Base-by-base conservation (phyloP, 2,888 invertebrate species). In the Epicampocera succincta region DNA sequence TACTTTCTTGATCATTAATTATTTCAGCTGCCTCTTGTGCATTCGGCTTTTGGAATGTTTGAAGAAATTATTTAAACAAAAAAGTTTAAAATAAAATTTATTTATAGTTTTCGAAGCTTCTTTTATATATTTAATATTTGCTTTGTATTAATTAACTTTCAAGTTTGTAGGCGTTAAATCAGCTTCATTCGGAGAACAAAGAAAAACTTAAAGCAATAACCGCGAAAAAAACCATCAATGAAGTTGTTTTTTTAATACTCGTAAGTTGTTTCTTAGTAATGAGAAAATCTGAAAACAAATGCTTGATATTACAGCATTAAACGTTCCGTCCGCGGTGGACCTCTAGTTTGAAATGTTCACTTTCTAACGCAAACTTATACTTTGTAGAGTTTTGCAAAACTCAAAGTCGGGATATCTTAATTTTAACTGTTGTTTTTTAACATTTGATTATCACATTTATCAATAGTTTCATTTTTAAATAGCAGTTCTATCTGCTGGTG, bases 81-180 rank as follows among this genome's bases (percentile, higher is more conserved):
- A 44, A 75, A 66, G 25, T 33, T 74, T 74, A 48, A 60, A 65
- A 8, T 21, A 3, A 66, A 66, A 74, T 15, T 44, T 25, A 52
- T 52, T 68, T 54, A 50, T 17, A 11, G 29, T n/a, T 19, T 52
- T 65, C 19, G 33, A 61, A 63, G 56, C 3, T 38, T 65, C 44
- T 44, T 15, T n/a, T 65, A 6, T 60, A 6, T 42, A 48, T 25
- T 17, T n/a, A 58, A 46, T 25, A 25, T 54, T 68, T 48, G 46
- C 19, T 61, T 17, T 42, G 13, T 44, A 29, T 72, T 50, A 44
- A 25, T 65, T 68, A 42, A 56, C 63, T 71, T 60, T 74, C 13
- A 50, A 65, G 44, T 25, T 54, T 65, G 82, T 74, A 66, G 82
- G 77, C 77, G 82, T 60, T 73, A 13, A 25, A 21, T n/a, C 6